These are phyloP conservation scores for Strix aluco DNA, from an alignment of 2,113 vertebrate species.

Conservation along the genomic window DNA sequence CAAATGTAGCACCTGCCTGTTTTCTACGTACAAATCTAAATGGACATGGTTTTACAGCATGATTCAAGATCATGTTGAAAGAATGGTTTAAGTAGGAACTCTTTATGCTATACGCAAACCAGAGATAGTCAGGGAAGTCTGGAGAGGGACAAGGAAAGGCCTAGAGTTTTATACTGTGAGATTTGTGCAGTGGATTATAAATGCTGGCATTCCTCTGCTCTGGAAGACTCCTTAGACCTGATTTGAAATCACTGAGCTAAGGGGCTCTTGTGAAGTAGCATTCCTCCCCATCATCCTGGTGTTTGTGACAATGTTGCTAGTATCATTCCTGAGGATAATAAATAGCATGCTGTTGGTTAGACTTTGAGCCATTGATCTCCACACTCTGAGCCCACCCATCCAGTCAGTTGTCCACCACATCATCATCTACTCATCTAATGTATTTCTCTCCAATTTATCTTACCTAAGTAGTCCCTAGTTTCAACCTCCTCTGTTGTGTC, in stretches of 20 bases:
- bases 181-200: neutral
- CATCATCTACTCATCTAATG: neutral
- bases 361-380: neutral
- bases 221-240: neutral
- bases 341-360: neutral
- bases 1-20: neutral
- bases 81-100: neutral
- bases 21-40: neutral
- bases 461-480: neutral
- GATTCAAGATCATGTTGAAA: neutral
- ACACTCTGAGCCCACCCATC: neutral
- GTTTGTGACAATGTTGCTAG: neutral
- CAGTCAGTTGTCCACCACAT: neutral
- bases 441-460: neutral
- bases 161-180: neutral
- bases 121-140: neutral
- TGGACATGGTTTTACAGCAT: neutral
- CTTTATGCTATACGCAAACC: neutral
- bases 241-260: neutral
- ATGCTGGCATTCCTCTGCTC: neutral
- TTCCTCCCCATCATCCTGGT: neutral
- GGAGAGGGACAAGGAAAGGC: neutral
- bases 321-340: neutral
- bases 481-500: neutral
- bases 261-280: neutral